Evolutionary conservation across 30 jellyfish, hydroid and myxozoan species (phyloP).

Genomic region (Rhopilema esculentum): DNA sequence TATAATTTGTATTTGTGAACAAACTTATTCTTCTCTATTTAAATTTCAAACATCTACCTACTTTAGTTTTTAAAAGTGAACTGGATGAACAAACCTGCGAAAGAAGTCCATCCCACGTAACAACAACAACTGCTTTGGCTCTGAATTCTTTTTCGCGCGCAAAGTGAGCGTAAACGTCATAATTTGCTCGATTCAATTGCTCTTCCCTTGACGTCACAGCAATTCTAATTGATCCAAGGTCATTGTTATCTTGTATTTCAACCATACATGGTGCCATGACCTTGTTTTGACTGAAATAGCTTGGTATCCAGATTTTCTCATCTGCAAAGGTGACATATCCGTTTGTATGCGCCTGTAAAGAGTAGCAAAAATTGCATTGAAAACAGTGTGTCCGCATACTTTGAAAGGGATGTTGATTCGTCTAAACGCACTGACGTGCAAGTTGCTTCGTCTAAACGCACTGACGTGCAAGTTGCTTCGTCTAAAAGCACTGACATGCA

Average conservation of each 20-base stretch:
- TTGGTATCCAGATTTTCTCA: constrained; percentile 56
- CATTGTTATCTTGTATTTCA: constrained; percentile 50
- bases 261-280: constrained; percentile 78
- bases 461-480: no score
- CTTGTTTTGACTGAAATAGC: constrained; percentile 41
- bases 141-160: constrained; percentile 42
- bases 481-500: no score
- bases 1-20: no score
- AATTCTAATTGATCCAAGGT: constrained; percentile 46
- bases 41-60: no score
- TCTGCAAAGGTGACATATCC: constrained; percentile 67
- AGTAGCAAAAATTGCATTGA: no score
- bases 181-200: constrained; percentile 49
- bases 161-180: constrained; percentile 55
- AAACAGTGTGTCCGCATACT: no score
- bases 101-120: constrained; percentile 66
- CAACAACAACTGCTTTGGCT: constrained; percentile 55
- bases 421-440: no score
- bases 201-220: constrained; percentile 12
- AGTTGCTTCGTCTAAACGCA: no score
- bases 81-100: constrained; percentile 31
- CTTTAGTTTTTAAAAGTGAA: no score
- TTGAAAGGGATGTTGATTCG: no score
- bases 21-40: no score
- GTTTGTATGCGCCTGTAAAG: constrained; percentile 53